These are phyloP conservation scores for Steinernema khuongi DNA, from an alignment of 1,140 invertebrate genomes.

Conservation along the genomic window DNA sequence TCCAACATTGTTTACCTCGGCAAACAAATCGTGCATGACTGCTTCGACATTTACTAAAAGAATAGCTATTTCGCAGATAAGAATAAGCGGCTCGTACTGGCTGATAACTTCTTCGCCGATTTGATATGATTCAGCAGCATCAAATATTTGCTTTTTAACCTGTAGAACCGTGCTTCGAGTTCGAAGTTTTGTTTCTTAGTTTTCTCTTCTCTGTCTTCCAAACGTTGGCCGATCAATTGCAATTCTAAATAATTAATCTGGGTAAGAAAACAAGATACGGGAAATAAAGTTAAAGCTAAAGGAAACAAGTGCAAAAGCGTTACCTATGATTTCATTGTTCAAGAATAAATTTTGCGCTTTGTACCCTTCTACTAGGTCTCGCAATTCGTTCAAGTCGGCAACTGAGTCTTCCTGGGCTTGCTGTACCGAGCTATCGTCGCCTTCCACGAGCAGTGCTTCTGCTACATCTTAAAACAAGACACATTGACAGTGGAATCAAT, in stretches of 20 bases:
- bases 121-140: conserved; percentile 45
- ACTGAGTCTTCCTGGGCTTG: not conserved
- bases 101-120: conserved; percentile 32
- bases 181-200: conserved; percentile 33
- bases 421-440: not conserved
- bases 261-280: too few relatives aligned
- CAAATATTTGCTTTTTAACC: conserved; percentile 40
- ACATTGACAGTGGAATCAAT: not conserved
- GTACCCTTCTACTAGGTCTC: conserved; percentile 40
- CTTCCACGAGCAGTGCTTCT: conserved; percentile 28
- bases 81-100: conserved; percentile 6
- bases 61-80: not conserved
- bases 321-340: conserved; percentile 35
- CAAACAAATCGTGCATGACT: conserved; percentile 34
- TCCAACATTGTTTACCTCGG: conserved; percentile 17
- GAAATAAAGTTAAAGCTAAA: not conserved
- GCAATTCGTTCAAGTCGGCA: conserved; percentile 31
- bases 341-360: conserved; percentile 35
- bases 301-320: not conserved
- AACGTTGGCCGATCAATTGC: conserved; percentile 22
- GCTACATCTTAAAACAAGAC: conserved; percentile 24
- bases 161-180: conserved; percentile 38
- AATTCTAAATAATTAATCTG: conserved; percentile 27
- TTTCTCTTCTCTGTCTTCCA: conserved; percentile 28
- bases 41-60: conserved; percentile 32